Conservation (phyloP, 2,113 vertebrate species). For the Cyanoliseus patagonus region DNA sequence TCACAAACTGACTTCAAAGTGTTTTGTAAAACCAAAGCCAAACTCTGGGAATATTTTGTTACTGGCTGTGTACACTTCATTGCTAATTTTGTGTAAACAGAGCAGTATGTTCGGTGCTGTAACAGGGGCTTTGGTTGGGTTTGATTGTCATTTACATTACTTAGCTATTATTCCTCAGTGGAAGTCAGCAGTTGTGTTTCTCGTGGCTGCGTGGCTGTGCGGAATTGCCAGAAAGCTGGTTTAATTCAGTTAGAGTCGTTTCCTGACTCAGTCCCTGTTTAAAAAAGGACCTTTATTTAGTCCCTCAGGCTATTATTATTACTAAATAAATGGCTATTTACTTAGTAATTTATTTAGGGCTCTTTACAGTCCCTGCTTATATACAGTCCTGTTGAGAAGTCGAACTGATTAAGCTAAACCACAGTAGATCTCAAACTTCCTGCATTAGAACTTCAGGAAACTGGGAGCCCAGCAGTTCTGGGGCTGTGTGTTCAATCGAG, state of each 20-base stretch:
- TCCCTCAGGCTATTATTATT: neutral
- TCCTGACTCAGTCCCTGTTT: neutral
- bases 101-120: constrained; percentile 28
- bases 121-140: neutral
- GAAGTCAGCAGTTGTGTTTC: constrained; percentile 1
- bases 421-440: neutral
- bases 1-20: constrained; percentile 30
- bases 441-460: neutral
- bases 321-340: neutral
- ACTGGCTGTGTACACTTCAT: constrained; percentile 10
- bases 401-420: neutral
- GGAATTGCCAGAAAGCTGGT: neutral
- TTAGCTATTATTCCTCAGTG: neutral
- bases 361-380: neutral
- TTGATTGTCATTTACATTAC: constrained; percentile 29
- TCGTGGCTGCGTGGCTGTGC: neutral
- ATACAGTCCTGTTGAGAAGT: neutral
- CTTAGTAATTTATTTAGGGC: neutral
- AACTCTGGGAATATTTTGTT: neutral
- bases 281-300: neutral
- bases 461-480: neutral
- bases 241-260: neutral
- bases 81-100: constrained; percentile 51
- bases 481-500: neutral
- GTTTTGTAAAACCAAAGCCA: constrained; percentile 34